These are phyloP conservation scores for Monopterus albus DNA, from an alignment of 2,113 vertebrate genomes.

Conservation along the genomic window DNA sequence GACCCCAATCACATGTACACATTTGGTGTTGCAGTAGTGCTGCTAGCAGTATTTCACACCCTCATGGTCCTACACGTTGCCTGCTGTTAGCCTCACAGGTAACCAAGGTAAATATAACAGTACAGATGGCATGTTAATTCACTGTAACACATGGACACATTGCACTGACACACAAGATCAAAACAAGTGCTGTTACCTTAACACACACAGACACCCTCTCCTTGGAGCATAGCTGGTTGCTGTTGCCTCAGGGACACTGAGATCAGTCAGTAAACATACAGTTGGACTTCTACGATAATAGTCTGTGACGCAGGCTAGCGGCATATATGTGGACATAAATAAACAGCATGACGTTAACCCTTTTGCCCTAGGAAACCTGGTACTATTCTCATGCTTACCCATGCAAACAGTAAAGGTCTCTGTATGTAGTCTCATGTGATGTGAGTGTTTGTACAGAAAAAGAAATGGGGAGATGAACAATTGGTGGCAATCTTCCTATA, in stretches of 20 bases:
- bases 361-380: conserved; percentile 58
- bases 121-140: conserved; percentile 58
- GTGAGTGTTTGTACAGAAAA: conserved; percentile 33
- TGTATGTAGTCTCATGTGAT: conserved; percentile 54
- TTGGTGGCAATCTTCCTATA: conserved; percentile 18
- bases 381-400: conserved; percentile 38
- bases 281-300: conserved; percentile 62
- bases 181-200: conserved; percentile 33
- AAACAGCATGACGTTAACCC: conserved; percentile 60
- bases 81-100: conserved; percentile 40
- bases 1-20: neutral
- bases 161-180: conserved; percentile 45
- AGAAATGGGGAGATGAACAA: conserved; percentile 6
- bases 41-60: conserved; percentile 28
- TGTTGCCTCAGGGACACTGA: conserved; percentile 39
- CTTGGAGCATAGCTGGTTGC: conserved; percentile 19
- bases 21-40: conserved; percentile 1
- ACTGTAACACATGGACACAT: conserved; percentile 54
- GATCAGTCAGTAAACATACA: conserved; percentile 53
- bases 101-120: conserved; percentile 50
- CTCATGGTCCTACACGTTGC: conserved; percentile 19
- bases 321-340: conserved; percentile 59
- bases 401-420: conserved; percentile 29
- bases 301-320: conserved; percentile 57
- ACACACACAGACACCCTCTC: conserved; percentile 27